phyloP scores from a whole-genome alignment of 2,797 vertebrate species.

The Pogoniulus pusillus region DNA sequence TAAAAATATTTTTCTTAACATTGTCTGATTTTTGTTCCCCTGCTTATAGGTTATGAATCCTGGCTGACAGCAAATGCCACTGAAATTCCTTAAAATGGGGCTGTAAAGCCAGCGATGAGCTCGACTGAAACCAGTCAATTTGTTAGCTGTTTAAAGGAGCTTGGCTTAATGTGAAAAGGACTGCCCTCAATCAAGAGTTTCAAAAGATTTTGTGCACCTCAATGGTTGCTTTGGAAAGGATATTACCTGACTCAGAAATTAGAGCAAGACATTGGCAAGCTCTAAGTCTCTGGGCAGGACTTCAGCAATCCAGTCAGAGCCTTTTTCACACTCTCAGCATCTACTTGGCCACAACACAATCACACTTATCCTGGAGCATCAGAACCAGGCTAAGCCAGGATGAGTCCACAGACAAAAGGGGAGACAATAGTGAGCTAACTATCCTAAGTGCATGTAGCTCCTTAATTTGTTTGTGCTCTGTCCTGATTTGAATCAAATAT shows the following conservation, averaged over 20 bases:
- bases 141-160: constrained; percentile 12
- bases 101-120: background rate
- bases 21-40: background rate
- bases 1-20: background rate
- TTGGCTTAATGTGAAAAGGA: background rate
- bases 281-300: background rate
- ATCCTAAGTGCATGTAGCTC: background rate
- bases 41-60: background rate
- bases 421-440: background rate
- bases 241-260: constrained; percentile 27
- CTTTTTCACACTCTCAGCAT: constrained; percentile 1
- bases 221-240: background rate
- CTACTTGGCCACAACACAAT: constrained; percentile 13
- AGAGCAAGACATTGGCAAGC: constrained; percentile 20
- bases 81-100: background rate
- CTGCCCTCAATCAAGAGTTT: constrained; percentile 7
- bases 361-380: constrained; percentile 3
- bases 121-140: background rate
- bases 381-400: background rate
- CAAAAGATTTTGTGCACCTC: constrained; percentile 4
- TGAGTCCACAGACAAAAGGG: background rate
- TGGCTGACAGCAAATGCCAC: background rate
- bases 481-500: background rate
- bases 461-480: background rate
- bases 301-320: background rate